Evolutionary conservation across 2,888 invertebrate genomes (phyloP).

Genomic region (Athetis lepigone): DNA sequence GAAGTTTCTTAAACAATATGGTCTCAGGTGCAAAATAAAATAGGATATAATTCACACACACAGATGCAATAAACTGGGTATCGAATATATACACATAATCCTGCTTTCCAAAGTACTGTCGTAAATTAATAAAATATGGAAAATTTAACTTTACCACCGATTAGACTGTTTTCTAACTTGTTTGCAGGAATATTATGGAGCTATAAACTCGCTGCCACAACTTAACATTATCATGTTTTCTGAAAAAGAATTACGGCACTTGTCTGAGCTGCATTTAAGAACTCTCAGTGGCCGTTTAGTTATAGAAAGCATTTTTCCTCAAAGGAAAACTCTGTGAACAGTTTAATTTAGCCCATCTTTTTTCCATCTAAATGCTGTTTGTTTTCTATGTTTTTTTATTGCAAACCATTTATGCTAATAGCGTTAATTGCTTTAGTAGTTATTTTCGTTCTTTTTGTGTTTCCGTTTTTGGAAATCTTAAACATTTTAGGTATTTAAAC

Average conservation of each 20-base stretch:
- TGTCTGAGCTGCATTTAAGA: conserved; percentile 43
- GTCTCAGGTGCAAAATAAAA: conserved; percentile 7
- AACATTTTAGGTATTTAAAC: not conserved
- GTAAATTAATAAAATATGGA: conserved; percentile 36
- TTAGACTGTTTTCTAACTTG: conserved; percentile 30
- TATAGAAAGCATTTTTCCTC: conserved; percentile 57
- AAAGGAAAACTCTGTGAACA: conserved; percentile 49
- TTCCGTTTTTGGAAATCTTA: not conserved
- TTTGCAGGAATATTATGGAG: conserved; percentile 7
- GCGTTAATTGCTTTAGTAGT: conserved; percentile 41
- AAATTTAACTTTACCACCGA: conserved; percentile 5
- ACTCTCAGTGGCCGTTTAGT: conserved; percentile 51
- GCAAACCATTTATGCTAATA: conserved; percentile 45
- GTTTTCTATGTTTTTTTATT: conserved; percentile 44
- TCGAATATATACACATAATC: conserved; percentile 8
- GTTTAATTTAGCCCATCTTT: conserved; percentile 55
- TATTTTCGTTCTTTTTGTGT: conserved; percentile 27
- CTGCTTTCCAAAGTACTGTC: conserved; percentile 8
- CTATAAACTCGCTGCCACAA: conserved; percentile 19
- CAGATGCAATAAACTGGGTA: conserved; percentile 17
- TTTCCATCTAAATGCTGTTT: conserved; percentile 47
- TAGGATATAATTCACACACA: too few relatives aligned
- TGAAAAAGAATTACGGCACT: conserved; percentile 30
- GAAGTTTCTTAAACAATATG: conserved; percentile 1
- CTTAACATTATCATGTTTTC: conserved; percentile 33